Evolutionary conservation across 2,797 vertebrate genomes (phyloP), one percentile per base, ranked within the genome.

Genomic region (Molossus molossus): DNA sequence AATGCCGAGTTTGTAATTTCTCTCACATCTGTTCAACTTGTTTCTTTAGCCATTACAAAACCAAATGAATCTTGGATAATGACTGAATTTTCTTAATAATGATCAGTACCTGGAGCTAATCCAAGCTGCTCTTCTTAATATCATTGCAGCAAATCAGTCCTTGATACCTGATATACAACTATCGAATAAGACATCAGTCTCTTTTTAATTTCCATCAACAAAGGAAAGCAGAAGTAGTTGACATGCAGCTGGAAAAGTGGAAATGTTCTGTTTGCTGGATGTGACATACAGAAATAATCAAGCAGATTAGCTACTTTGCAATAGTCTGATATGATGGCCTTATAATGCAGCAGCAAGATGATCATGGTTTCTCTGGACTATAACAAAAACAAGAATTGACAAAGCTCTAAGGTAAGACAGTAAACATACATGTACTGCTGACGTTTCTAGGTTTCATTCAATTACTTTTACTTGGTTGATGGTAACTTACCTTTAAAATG

Each of bases 21-120:
- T 79, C 58, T 80, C 18, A 84, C 62, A 37, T 69, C 53, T 87
- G 5, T 57, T 90, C 80, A 62, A 62, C 57, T 83, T 76, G 33
- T 90, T 33, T 87, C 33, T 45, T 57, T 87, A 72, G 69, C 33
- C 11, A 60, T 79, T 79, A 45, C 40, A 77, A 93, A 92, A 48
- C 25, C 72, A 94, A 89, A 84, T 23, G 67, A 82, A 33, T 75
- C 87, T 89, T 84, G 25, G 58, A 73, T 70, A 87, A 80, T 75
- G 21, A 90, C 25, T 13, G 6, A 6, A 77, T 82, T 90, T 91
- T 83, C 75, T 79, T 80, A 64, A 73, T 65, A 20, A 53, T 57
- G n/a, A 48, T 91, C 58, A 64, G 72, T n/a, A 67, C 53, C 45
- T 90, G 40, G 27, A 87, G 64, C 13, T 85, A 70, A 88, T 88